Evolutionary conservation across 1,140 invertebrate genomes (phyloP).

Genomic region (Fopius arisanus): DNA sequence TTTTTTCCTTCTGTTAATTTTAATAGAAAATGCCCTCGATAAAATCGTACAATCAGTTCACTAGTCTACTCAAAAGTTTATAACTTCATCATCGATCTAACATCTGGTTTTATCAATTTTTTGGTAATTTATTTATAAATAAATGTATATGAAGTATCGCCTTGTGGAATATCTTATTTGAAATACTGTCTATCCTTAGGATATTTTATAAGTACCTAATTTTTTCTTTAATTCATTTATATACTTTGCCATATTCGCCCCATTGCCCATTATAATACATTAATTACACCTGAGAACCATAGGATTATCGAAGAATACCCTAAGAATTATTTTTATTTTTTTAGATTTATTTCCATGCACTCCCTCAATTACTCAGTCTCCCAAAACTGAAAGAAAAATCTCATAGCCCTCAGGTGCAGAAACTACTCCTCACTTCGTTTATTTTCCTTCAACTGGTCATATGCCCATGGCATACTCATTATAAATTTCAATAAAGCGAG

Average conservation of each 20-base stretch:
- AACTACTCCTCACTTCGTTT: background rate
- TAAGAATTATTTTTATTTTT: background rate
- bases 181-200: conserved; percentile 39
- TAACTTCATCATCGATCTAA: conserved; percentile 6
- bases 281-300: conserved; percentile 37
- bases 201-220: conserved; percentile 37
- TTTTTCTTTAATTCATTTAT: conserved; percentile 27
- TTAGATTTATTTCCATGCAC: background rate
- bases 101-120: conserved; percentile 11
- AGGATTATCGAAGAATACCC: background rate
- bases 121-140: background rate
- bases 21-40: conserved; percentile 11
- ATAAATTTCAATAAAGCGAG: conserved; percentile 37
- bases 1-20: background rate
- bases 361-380: background rate
- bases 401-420: conserved; percentile 40
- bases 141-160: conserved; percentile 35
- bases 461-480: conserved; percentile 30
- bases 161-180: conserved; percentile 45
- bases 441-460: conserved; percentile 28
- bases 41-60: background rate
- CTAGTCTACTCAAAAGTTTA: conserved; percentile 3
- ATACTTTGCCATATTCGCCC: background rate
- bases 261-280: conserved; percentile 12
- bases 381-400: background rate